Evolutionary conservation across 2,888 invertebrate species (phyloP).

Genomic region (Lumbricus terrestris): DNA sequence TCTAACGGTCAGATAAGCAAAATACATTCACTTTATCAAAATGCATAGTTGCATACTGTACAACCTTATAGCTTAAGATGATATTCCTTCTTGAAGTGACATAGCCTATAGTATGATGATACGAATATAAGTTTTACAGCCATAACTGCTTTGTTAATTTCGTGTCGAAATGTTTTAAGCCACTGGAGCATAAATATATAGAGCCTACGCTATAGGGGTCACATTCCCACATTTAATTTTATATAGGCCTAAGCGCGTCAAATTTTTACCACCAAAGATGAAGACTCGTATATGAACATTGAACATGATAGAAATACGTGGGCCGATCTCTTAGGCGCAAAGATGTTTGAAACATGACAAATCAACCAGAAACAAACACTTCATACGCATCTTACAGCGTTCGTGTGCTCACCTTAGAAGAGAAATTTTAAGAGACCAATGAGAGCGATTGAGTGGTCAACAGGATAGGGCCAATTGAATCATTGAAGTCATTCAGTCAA

Average conservation of each 20-base stretch:
- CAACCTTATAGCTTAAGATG: background rate
- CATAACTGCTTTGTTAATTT: background rate
- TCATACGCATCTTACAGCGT: background rate
- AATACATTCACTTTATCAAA: background rate
- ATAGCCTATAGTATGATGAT: too few species aligned
- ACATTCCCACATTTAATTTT: background rate
- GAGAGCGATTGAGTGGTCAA: background rate
- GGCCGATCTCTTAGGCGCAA: background rate
- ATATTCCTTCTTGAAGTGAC: background rate
- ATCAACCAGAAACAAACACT: background rate
- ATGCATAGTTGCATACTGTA: too few species aligned
- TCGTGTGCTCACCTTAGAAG: background rate
- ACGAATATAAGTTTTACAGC: background rate
- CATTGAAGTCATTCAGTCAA: background rate
- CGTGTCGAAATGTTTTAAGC: background rate
- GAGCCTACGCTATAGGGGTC: too few species aligned
- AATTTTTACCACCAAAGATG: background rate
- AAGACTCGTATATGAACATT: background rate
- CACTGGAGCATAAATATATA: background rate
- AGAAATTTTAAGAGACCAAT: background rate
- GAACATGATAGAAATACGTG: too few species aligned
- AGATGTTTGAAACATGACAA: background rate
- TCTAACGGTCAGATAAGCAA: background rate
- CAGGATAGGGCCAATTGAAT: too few species aligned
- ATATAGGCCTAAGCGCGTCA: background rate